Conservation (phyloP, 1,140 invertebrate species). For the Trachelipus rathkii region DNA sequence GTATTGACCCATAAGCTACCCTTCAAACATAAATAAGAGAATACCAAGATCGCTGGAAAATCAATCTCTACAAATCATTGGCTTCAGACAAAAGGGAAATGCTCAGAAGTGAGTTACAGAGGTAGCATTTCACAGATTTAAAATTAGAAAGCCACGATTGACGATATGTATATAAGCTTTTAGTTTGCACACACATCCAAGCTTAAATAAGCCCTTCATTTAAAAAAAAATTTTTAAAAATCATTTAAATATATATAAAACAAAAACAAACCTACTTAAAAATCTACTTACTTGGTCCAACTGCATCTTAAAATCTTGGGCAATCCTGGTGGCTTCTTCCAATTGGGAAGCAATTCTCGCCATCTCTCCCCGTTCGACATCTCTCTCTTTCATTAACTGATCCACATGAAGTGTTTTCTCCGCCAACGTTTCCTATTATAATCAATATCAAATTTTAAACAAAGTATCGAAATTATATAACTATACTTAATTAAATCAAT, state of each 20-base stretch:
- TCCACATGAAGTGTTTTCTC: slow-evolving; percentile 92
- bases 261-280: background rate
- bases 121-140: no score
- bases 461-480: background rate
- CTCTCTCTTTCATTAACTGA: slow-evolving; percentile 66
- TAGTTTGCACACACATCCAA: no score
- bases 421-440: slow-evolving; percentile 72
- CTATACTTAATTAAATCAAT: background rate
- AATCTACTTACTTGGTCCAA: slow-evolving; percentile 32
- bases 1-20: no score
- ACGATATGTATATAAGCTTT: no score
- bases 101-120: no score
- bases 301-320: slow-evolving; percentile 54
- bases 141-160: no score
- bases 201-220: no score
- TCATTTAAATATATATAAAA: background rate
- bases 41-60: no score
- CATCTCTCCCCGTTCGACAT: slow-evolving; percentile 79
- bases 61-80: no score
- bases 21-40: no score
- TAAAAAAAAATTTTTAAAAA: no score
- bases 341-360: slow-evolving; percentile 65
- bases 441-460: background rate
- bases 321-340: slow-evolving; percentile 56
- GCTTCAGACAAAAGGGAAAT: no score